Conservation (phyloP, 1,140 invertebrate species). For the Lepidurus arcticus region DNA sequence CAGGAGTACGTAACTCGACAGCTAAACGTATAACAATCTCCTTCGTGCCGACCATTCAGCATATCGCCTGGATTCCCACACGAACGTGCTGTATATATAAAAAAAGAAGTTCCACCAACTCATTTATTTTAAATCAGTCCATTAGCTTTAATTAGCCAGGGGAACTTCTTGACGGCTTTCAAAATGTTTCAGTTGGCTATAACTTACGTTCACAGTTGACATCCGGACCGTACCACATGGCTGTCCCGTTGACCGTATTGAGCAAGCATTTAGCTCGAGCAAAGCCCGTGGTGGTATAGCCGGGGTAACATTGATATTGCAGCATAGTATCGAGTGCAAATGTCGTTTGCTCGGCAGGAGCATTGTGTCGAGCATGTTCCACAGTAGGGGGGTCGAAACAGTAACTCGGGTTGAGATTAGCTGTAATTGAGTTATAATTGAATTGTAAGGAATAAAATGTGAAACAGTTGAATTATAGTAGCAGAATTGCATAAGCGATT, state of each 20-base stretch:
- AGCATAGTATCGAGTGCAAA: constrained; percentile 77
- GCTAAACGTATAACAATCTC: constrained; percentile 84
- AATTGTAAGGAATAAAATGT: not conserved
- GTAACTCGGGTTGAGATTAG: constrained; percentile 52
- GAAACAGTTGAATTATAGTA: not conserved
- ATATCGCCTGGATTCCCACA: constrained; percentile 83
- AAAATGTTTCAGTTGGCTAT: not conserved
- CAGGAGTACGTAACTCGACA: constrained; percentile 89
- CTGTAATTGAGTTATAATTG: constrained; percentile 32
- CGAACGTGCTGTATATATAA: constrained; percentile 60
- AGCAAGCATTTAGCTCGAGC: constrained; percentile 82
- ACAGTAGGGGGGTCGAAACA: constrained; percentile 80
- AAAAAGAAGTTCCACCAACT: constrained; percentile 3
- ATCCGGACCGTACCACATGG: constrained; percentile 84
- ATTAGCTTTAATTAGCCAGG: not conserved
- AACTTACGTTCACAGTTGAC: constrained; percentile 86
- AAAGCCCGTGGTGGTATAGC: constrained; percentile 79
- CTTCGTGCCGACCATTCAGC: constrained; percentile 82
- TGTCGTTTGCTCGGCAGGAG: constrained; percentile 67
- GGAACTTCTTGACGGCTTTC: not conserved
- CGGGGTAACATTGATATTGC: constrained; percentile 84
- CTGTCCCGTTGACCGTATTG: constrained; percentile 62
- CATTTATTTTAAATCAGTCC: not conserved
- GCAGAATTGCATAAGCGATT: constrained; percentile 25
- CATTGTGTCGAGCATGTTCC: constrained; percentile 81